phyloP scores from a whole-genome alignment of 1,140 invertebrate species.

The Leptinotarsa lineolata region DNA sequence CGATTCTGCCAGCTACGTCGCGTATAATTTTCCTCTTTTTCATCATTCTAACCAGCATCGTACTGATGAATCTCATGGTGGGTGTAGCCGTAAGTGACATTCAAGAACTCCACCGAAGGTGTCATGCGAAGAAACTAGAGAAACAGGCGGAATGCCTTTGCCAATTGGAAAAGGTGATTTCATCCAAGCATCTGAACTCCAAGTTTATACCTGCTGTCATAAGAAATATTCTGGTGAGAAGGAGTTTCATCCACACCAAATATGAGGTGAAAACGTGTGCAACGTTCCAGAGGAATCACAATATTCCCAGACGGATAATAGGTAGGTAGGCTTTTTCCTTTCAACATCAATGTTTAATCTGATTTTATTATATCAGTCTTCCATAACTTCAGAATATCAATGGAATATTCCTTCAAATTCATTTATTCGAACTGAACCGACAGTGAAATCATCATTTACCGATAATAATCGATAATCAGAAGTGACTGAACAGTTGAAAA shows the following conservation, averaged over 20 bases:
- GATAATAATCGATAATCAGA: no score
- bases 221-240: slow-evolving; percentile 30
- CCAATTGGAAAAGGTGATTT: slow-evolving; percentile 45
- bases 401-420: no score
- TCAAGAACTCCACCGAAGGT: slow-evolving; percentile 39
- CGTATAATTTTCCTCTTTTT: slow-evolving; percentile 65
- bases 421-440: no score
- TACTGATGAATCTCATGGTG: slow-evolving; percentile 67
- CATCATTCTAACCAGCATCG: slow-evolving; percentile 66
- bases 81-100: slow-evolving; percentile 67
- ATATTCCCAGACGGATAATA: slow-evolving; percentile 32
- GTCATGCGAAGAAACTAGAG: slow-evolving; percentile 43
- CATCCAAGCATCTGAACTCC: slow-evolving; percentile 30
- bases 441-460: no score
- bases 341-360: no score
- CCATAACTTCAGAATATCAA: no score
- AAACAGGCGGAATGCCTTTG: slow-evolving; percentile 45
- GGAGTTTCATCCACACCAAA: slow-evolving; percentile 31
- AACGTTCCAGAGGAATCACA: slow-evolving; percentile 26
- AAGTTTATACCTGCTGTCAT: slow-evolving; percentile 36
- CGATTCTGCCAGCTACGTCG: slow-evolving; percentile 32
- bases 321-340: slow-evolving; percentile 13
- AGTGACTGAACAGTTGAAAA: no score
- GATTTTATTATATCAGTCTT: no score
- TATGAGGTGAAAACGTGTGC: slow-evolving; percentile 28